Conservation (phyloP, 2,888 invertebrate genomes). For the Heliconius aoede region DNA sequence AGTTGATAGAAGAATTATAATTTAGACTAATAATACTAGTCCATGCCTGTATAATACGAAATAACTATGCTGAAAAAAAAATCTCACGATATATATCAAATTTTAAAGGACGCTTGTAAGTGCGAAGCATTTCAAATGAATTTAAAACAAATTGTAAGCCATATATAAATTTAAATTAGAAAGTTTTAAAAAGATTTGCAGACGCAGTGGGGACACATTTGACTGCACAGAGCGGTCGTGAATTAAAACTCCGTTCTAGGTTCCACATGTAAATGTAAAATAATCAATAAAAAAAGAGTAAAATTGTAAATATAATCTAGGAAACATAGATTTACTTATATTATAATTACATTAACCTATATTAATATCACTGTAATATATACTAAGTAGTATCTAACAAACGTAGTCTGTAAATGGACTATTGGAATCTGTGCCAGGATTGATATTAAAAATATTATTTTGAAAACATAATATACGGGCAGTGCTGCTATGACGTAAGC, state of each 20-base stretch:
- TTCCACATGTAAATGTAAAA: background rate
- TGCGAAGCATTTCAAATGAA: background rate
- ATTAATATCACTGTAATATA: no score
- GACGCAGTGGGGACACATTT: background rate
- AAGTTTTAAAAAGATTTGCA: background rate
- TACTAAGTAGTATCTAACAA: no score
- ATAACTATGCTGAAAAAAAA: background rate
- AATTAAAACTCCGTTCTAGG: background rate
- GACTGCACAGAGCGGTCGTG: background rate
- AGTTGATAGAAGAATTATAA: constrained; percentile 7
- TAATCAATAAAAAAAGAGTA: no score
- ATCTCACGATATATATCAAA: background rate
- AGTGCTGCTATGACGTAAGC: background rate
- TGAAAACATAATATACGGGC: background rate
- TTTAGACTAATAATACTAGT: background rate
- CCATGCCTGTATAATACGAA: background rate
- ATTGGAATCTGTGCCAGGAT: no score
- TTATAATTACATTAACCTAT: no score
- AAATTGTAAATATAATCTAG: background rate
- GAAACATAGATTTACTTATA: background rate
- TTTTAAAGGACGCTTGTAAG: background rate
- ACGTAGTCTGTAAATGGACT: no score
- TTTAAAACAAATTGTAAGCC: background rate
- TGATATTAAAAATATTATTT: no score
- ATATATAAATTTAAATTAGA: background rate